Evolutionary conservation across 2,113 vertebrate species (phyloP).

Genomic region (Ovibos moschatus): DNA sequence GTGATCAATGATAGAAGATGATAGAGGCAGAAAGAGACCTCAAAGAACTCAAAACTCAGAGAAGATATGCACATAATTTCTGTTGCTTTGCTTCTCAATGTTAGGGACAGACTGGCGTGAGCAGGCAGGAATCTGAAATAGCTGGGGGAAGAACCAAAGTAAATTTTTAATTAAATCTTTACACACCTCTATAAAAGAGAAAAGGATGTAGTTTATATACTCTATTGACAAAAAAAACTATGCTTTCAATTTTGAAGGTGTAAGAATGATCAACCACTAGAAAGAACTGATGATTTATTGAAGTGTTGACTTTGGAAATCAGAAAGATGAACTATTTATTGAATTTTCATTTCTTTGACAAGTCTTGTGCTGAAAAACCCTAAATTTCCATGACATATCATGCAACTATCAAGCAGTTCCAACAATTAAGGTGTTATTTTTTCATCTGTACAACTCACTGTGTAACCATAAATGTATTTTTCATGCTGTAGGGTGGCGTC

Average conservation of each 20-base stretch:
- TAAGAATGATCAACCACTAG: background rate
- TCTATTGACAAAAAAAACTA: background rate
- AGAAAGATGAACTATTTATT: background rate
- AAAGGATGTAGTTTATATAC: background rate
- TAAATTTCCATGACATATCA: background rate
- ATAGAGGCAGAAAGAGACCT: background rate
- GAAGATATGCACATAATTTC: fast-evolving
- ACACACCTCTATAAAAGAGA: background rate
- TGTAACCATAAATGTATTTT: background rate
- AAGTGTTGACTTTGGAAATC: constrained; percentile 12
- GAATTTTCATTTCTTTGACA: constrained; percentile 10
- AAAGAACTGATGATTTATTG: constrained; percentile 1
- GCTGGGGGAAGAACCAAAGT: background rate
- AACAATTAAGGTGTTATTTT: background rate
- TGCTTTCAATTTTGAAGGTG: background rate
- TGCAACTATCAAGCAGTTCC: background rate
- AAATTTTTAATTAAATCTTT: background rate
- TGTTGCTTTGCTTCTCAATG: background rate
- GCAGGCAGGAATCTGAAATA: background rate
- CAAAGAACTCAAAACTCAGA: background rate
- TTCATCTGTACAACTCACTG: background rate
- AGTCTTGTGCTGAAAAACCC: background rate
- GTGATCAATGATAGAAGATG: background rate
- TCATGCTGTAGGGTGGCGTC: constrained; percentile 88
- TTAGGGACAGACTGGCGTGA: background rate